Evolutionary conservation across 2,113 vertebrate species (phyloP).

Genomic region (Dasypus novemcinctus): DNA sequence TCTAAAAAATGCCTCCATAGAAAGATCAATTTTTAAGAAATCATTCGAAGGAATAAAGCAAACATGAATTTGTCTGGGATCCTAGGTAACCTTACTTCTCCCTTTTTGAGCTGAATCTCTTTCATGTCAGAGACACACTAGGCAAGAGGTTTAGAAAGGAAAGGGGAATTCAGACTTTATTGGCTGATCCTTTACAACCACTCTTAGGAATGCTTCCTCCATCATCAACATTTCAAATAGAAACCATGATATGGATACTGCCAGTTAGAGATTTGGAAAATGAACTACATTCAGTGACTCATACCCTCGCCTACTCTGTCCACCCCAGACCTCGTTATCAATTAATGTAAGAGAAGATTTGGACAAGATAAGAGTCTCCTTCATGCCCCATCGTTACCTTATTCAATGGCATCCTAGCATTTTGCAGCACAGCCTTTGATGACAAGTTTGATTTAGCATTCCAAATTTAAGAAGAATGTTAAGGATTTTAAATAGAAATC

Average conservation of each 20-base stretch:
- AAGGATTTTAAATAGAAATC: not conserved
- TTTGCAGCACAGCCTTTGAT: not conserved
- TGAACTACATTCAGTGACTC: not conserved
- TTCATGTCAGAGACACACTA: constrained; percentile 35
- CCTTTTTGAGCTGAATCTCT: constrained; percentile 33
- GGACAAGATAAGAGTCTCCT: not conserved
- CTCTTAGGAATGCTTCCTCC: not conserved
- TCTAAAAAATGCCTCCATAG: constrained; percentile 55
- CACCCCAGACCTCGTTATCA: not conserved
- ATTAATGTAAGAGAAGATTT: not conserved
- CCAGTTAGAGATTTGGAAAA: constrained; percentile 41
- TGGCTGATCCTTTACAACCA: not conserved
- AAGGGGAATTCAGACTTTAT: not conserved
- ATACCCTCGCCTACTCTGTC: accelerated
- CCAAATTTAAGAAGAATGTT: not conserved
- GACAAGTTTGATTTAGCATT: not conserved
- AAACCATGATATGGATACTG: constrained; percentile 15
- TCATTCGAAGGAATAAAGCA: not conserved
- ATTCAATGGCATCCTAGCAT: not conserved
- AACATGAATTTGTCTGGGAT: constrained; percentile 13
- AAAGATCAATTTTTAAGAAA: constrained; percentile 56
- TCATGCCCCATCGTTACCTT: not conserved
- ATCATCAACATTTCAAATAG: constrained; percentile 43
- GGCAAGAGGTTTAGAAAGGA: constrained; percentile 6
- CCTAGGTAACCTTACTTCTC: constrained; percentile 36